phyloP scores from a whole-genome alignment of 2,113 vertebrate species.

The Lepisosteus osseus region DNA sequence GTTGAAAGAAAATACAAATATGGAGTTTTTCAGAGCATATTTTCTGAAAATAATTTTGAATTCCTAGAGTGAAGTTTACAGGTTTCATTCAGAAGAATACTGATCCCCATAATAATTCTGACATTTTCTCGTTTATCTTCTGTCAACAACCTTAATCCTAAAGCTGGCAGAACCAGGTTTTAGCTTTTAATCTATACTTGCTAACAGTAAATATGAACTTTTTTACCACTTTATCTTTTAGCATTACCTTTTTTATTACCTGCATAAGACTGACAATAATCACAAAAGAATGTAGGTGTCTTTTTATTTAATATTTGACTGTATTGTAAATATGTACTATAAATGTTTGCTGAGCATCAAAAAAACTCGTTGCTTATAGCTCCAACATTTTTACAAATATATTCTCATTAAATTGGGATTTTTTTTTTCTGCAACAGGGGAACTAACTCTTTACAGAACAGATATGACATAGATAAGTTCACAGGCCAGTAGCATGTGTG shows the following conservation, averaged over 20 bases:
- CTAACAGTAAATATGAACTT: slow-evolving; percentile 19
- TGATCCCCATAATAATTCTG: slow-evolving; percentile 5
- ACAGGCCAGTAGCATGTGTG: too few species aligned
- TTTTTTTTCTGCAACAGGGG: too few species aligned
- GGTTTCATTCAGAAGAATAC: slow-evolving; percentile 5
- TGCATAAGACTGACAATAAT: background rate
- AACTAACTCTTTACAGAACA: too few species aligned
- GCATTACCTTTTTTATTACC: slow-evolving; percentile 6
- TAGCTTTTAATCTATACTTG: slow-evolving; percentile 13
- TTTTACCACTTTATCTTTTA: background rate
- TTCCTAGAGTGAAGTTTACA: slow-evolving; percentile 4
- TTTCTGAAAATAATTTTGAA: background rate
- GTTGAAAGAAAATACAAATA: slow-evolving; percentile 18
- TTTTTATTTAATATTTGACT: too few species aligned
- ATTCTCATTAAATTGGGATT: too few species aligned
- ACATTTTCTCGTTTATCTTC: slow-evolving; percentile 14
- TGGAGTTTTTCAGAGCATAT: background rate
- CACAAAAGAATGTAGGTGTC: background rate
- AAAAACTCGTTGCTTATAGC: too few species aligned
- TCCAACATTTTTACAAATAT: too few species aligned
- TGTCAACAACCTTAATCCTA: slow-evolving; percentile 19
- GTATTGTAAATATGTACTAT: too few species aligned
- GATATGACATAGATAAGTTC: too few species aligned
- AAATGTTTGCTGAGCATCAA: too few species aligned
- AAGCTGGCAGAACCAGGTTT: slow-evolving; percentile 5